These are phyloP conservation scores for Pristis pectinata DNA, from an alignment of 2,797 vertebrate genomes.

Conservation along the genomic window DNA sequence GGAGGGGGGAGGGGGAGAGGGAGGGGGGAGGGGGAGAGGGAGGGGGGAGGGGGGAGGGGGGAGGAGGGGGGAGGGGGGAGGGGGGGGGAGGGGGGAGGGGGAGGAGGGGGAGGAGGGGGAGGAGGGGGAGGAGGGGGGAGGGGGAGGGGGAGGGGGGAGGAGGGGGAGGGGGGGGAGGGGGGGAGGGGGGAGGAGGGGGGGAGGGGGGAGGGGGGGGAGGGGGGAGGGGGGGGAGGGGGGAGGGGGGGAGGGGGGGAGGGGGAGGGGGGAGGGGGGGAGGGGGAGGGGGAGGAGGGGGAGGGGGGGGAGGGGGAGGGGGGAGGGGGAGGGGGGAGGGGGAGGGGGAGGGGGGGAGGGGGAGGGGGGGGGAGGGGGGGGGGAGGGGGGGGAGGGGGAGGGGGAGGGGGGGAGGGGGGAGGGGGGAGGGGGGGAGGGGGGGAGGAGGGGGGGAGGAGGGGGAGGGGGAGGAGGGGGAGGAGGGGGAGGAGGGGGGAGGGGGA, in stretches of 20 bases:
- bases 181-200: neutral
- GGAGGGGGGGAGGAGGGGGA: neutral
- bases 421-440: neutral
- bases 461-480: too few relatives aligned
- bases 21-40: neutral
- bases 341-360: slow-evolving; percentile 39
- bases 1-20: neutral
- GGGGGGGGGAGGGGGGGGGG: slow-evolving; percentile 41
- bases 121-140: neutral
- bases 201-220: too few relatives aligned
- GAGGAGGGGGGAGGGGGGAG: accelerated
- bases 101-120: neutral
- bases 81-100: neutral
- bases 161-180: neutral
- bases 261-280: too few relatives aligned
- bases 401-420: neutral
- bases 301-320: too few relatives aligned
- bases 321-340: slow-evolving; percentile 36
- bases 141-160: neutral
- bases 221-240: too few relatives aligned
- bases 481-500: too few relatives aligned
- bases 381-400: neutral
- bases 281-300: too few relatives aligned
- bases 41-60: neutral
- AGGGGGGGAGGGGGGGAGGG: too few relatives aligned